Base-by-base conservation (phyloP, 2,797 vertebrate genomes). In the Graptemys geographica region DNA sequence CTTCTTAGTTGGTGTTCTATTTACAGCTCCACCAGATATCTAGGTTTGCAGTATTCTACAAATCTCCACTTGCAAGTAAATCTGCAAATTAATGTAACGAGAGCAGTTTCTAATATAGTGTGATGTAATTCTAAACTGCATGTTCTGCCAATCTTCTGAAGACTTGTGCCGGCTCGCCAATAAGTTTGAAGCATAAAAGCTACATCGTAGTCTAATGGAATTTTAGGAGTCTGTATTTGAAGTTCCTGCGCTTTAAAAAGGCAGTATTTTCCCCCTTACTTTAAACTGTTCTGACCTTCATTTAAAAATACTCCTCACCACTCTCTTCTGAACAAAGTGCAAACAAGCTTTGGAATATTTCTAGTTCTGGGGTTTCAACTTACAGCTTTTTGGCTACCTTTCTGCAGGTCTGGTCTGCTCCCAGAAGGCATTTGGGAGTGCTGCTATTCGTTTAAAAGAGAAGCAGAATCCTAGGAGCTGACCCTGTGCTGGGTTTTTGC, bases 1-100 rank as follows among this genome's bases (percentile, higher is more conserved):
- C 53, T 33, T 56, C 85, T 95, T 21, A 91, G 47, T 33, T 72
- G 74, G 86, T 81, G 81, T 56, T 25, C 52, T 91, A 78, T 25
- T 62, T 87, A 57, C 78, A 90, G 86, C 51, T 89, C 51, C 25
- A 2, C 27, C 80, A 37, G 23, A 62, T 86, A 82, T 41, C 47
- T 84, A 76, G 44, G 12, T 82, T 94, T 94, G 83, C 86, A 81
- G 11, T 37, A 56, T 88, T 91, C 57, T 23, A 0, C 82, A 65
- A 87, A 52, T 59, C 76, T 87, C 87, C 87, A 31, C 15, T 6
- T 78, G 49, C 78, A 89, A 81, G 47, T 83, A 81, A 91, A 25
- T 1, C 0, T 92, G 90, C 76, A 82, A 59, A 93, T 37, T 62
- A 2, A 55, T 72, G 59, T 89, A 11, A 56, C 33, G 18, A 23